Conservation (phyloP, 1,140 invertebrate species). For the Meloidogyne exigua region DNA sequence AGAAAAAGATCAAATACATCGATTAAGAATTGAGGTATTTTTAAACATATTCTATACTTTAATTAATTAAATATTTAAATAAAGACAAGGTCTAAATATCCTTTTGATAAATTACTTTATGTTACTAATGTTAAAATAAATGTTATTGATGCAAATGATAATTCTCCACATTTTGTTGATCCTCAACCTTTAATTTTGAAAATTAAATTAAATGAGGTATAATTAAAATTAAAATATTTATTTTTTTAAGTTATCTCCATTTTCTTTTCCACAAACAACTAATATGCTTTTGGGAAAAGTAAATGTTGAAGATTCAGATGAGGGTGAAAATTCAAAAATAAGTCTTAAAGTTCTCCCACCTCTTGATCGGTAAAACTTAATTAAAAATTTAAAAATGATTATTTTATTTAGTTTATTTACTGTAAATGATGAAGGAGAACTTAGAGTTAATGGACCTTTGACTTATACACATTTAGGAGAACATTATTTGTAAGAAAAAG, state of each 20-base stretch:
- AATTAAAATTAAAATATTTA: constrained; percentile 12
- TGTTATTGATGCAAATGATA: constrained; percentile 60
- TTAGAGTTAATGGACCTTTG: constrained; percentile 57
- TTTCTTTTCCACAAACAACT: background rate
- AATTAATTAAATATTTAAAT: constrained; percentile 34
- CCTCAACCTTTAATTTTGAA: constrained; percentile 42
- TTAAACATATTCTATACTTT: background rate
- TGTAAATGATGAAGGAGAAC: constrained; percentile 46
- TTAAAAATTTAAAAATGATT: constrained; percentile 11
- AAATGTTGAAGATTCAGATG: constrained; percentile 49
- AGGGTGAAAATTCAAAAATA: constrained; percentile 55
- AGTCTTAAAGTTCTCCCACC: constrained; percentile 52
- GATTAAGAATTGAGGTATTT: constrained; percentile 21
- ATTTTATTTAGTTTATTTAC: constrained; percentile 52
- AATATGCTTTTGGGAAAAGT: constrained; percentile 54
- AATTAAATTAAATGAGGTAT: constrained; percentile 17
- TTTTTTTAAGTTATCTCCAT: constrained; percentile 24
- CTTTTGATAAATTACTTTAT: constrained; percentile 26
- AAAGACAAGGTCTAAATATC: constrained; percentile 43
- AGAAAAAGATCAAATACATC: constrained; percentile 24
- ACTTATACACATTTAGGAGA: constrained; percentile 59
- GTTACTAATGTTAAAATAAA: constrained; percentile 22
- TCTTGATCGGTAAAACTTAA: constrained; percentile 37
- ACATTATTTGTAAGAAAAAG: constrained; percentile 39
- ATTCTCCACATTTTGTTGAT: constrained; percentile 54